phyloP scores from a whole-genome alignment of 1,140 invertebrate genomes.

The Pentalonia nigronervosa region DNA sequence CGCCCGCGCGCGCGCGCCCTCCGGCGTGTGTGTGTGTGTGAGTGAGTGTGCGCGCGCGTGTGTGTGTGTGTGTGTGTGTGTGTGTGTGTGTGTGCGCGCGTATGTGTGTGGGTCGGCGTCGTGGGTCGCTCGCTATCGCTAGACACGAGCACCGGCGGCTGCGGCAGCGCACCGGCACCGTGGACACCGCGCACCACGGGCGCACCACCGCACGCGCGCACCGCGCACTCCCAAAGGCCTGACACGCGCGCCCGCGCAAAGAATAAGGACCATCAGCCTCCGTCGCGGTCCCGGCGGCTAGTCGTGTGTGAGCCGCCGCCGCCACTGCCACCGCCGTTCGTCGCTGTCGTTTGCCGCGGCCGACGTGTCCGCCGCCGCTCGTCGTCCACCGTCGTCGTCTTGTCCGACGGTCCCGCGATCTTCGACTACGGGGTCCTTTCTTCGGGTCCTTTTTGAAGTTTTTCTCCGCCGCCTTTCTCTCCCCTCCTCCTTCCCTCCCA shows the following conservation, averaged over 20 bases:
- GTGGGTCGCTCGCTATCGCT: background rate
- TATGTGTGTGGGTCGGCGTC: background rate
- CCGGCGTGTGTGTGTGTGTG: too few species aligned
- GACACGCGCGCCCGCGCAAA: background rate
- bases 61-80: too few species aligned
- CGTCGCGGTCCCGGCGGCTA: conserved; percentile 14
- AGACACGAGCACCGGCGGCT: conserved; percentile 20
- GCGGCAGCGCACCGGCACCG: conserved; percentile 7
- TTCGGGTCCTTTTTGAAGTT: too few species aligned
- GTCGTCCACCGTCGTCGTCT: background rate
- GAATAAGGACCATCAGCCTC: background rate
- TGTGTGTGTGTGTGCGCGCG: background rate
- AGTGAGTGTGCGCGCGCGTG: too few species aligned
- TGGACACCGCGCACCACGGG: background rate
- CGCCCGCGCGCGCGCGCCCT: background rate
- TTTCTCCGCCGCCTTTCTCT: too few species aligned
- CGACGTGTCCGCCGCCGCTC: background rate
- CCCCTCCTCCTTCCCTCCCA: too few species aligned
- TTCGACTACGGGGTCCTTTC: too few species aligned
- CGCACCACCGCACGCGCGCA: background rate
- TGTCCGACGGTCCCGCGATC: background rate
- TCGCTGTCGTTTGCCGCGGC: background rate
- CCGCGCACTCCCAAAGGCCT: background rate
- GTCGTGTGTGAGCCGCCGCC: conserved; percentile 28
- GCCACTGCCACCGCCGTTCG: background rate